These are phyloP conservation scores for Mustela nigripes DNA, from an alignment of 2,113 vertebrate species.

Conservation along the genomic window DNA sequence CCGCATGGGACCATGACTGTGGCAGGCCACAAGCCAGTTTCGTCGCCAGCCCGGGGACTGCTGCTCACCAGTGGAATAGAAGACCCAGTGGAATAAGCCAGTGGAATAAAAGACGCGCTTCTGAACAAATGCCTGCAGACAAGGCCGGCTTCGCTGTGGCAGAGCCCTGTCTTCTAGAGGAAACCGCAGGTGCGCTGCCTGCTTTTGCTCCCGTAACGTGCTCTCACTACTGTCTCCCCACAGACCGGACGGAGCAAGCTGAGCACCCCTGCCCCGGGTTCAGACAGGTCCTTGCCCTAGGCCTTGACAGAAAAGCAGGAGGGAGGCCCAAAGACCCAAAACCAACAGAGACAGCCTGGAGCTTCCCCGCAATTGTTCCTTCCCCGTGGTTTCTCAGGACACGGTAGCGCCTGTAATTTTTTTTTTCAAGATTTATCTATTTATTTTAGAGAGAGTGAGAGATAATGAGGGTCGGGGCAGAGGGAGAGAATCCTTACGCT, in stretches of 20 bases:
- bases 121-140: background rate
- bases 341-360: background rate
- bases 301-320: background rate
- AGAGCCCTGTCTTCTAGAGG: background rate
- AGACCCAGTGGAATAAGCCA: background rate
- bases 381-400: background rate
- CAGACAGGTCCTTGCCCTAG: fast-evolving
- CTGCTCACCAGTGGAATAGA: background rate
- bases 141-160: background rate
- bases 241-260: background rate
- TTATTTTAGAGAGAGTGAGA: background rate
- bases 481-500: background rate
- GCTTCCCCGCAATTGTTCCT: fast-evolving
- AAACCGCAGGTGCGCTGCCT: background rate
- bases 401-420: background rate
- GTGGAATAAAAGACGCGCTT: background rate
- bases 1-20: background rate
- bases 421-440: background rate
- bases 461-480: background rate
- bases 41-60: background rate
- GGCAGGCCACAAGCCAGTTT: background rate
- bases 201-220: background rate
- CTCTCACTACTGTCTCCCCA: background rate
- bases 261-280: background rate
- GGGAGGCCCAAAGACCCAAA: background rate